A percentile compares a stretch with the other conserved stretches of the same genome.
Evolutionary conservation across 2,888 invertebrate species (phyloP).

Genomic region (Neria commutata): DNA sequence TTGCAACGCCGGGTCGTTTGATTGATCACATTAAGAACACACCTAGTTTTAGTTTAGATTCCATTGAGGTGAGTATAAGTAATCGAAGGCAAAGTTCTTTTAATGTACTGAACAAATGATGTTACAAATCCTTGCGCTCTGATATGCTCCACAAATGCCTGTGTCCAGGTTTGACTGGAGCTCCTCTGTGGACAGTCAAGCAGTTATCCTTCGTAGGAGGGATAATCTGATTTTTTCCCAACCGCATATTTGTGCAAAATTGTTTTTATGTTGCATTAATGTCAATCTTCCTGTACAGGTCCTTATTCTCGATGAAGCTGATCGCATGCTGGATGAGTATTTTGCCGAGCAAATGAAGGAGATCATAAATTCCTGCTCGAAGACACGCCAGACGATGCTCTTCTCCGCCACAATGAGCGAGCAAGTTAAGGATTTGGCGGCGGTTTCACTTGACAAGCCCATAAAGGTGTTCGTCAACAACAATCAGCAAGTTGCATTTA

Average conservation of each 20-base stretch:
- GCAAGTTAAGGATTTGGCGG: slow-evolving; percentile 92
- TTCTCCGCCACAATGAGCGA: slow-evolving; percentile 99
- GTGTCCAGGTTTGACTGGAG: slow-evolving; percentile 10
- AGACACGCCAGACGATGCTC: slow-evolving; percentile 92
- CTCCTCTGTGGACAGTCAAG: slow-evolving; percentile 27
- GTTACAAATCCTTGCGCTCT: slow-evolving; percentile 62
- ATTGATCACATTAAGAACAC: slow-evolving; percentile 97
- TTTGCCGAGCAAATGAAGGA: slow-evolving; percentile 99
- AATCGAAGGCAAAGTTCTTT: too few species aligned
- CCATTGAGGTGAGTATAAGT: slow-evolving; percentile 82
- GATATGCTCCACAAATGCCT: slow-evolving; percentile 34
- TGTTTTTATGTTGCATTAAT: not conserved
- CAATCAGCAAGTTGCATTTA: slow-evolving; percentile 94
- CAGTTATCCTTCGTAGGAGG: slow-evolving; percentile 33
- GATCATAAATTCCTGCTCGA: slow-evolving; percentile 89
- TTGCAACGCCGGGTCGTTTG: slow-evolving; percentile 96
- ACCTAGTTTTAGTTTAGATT: slow-evolving; percentile 86
- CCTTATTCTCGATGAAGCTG: slow-evolving; percentile 71
- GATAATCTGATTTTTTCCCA: slow-evolving; percentile 42
- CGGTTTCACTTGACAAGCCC: slow-evolving; percentile 90
- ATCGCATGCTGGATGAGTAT: slow-evolving; percentile 96
- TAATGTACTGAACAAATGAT: slow-evolving; percentile 42
- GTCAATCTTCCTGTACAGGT: slow-evolving; percentile 43
- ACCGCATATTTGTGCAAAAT: not conserved
- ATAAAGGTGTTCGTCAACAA: slow-evolving; percentile 95